Conservation (phyloP, 2,797 vertebrate species). For the Onychomys arenicola region DNA sequence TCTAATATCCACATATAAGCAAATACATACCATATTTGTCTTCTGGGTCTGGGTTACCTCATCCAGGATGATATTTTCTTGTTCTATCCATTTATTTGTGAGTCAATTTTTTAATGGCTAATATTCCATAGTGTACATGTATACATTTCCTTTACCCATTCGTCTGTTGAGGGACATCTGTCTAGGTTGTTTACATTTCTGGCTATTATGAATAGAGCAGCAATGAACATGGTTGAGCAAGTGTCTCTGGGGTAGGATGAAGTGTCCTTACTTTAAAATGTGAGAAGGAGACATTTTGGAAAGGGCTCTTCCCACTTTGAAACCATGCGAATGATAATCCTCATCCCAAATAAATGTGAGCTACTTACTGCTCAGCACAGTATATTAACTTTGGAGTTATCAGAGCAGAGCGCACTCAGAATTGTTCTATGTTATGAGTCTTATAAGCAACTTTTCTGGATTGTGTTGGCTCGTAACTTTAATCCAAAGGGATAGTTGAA, state of each 20-base stretch:
- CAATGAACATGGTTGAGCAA: not conserved
- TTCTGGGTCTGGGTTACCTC: not conserved
- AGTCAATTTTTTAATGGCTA: not conserved
- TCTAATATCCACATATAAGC: not conserved
- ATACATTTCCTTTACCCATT: not conserved
- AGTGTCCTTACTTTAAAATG: not conserved
- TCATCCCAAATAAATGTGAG: slow-evolving; percentile 25
- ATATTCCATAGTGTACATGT: not conserved
- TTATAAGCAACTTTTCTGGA: not conserved
- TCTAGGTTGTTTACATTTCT: not conserved
- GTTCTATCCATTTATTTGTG: not conserved
- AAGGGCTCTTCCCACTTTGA: slow-evolving; percentile 6
- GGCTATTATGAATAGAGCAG: not conserved
- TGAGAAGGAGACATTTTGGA: not conserved
- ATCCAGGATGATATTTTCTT: not conserved
- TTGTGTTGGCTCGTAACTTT: slow-evolving; percentile 42
- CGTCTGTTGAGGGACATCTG: not conserved
- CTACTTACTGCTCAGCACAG: not conserved
- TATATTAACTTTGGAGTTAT: slow-evolving; percentile 2
- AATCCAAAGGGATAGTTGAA: slow-evolving; percentile 27
- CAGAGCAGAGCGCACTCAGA: slow-evolving; percentile 4
- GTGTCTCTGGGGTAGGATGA: not conserved
- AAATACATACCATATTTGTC: not conserved
- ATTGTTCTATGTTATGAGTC: slow-evolving; percentile 1
- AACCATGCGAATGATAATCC: not conserved